phyloP scores from a whole-genome alignment of 2,888 invertebrate genomes.

The Thereva nobilitata region DNA sequence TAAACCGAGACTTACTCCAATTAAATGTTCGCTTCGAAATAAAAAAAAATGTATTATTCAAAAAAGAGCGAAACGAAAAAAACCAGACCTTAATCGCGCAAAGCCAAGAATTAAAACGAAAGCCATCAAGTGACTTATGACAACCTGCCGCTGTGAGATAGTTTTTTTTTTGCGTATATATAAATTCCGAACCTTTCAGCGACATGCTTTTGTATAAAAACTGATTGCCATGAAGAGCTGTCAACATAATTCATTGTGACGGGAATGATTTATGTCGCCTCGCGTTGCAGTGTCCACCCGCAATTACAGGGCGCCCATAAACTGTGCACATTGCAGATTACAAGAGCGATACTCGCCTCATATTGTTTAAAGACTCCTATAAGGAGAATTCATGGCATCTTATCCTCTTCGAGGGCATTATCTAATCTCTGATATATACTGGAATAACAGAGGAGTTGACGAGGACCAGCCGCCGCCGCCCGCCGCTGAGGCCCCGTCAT shows the following conservation, averaged over 20 bases:
- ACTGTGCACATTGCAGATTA: constrained; percentile 3
- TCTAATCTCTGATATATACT: constrained; percentile 13
- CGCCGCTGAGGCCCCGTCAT: background rate
- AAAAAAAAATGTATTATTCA: too few relatives aligned
- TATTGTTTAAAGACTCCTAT: constrained; percentile 10
- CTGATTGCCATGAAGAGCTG: constrained; percentile 30
- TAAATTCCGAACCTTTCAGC: constrained; percentile 2
- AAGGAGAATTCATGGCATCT: constrained; percentile 16
- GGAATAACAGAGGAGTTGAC: constrained; percentile 10
- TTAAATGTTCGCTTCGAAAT: too few relatives aligned
- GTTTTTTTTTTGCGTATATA: background rate
- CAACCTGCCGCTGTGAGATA: background rate
- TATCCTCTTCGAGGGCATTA: constrained; percentile 16
- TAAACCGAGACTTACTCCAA: too few relatives aligned
- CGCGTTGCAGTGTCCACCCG: constrained; percentile 27
- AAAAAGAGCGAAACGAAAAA: too few relatives aligned
- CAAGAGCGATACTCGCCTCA: constrained; percentile 8
- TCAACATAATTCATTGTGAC: constrained; percentile 23
- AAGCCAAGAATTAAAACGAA: too few relatives aligned
- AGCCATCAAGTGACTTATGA: background rate
- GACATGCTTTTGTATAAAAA: constrained; percentile 16
- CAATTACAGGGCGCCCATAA: constrained; percentile 17
- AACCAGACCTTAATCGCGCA: too few relatives aligned
- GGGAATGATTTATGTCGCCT: constrained; percentile 22
- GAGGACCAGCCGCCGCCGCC: constrained; percentile 12